phyloP scores from a whole-genome alignment of 2,113 vertebrate species.

The Thamnaconus septentrionalis region DNA sequence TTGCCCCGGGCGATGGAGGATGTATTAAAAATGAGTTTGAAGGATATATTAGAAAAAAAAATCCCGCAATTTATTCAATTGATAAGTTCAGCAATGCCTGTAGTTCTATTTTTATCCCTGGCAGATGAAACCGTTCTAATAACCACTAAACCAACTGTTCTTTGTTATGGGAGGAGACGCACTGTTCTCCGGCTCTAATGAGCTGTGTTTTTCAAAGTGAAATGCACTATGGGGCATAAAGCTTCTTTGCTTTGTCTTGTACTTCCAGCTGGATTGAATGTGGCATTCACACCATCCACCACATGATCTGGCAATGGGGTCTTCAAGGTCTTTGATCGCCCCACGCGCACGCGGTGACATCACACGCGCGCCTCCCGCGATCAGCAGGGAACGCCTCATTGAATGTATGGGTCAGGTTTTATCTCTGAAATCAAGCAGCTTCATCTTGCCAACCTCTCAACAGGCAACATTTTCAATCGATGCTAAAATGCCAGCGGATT shows the following conservation, averaged over 20 bases:
- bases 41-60: slow-evolving; percentile 75
- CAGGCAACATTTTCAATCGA: too few species aligned
- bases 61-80: slow-evolving; percentile 73
- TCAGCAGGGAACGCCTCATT: neutral
- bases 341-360: slow-evolving; percentile 22
- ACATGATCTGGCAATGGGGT: too few species aligned
- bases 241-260: too few species aligned
- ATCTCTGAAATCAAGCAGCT: too few species aligned
- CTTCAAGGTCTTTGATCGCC: slow-evolving; percentile 12
- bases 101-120: slow-evolving; percentile 66
- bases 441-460: too few species aligned
- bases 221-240: too few species aligned
- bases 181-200: slow-evolving; percentile 51
- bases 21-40: slow-evolving; percentile 77
- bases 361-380: slow-evolving; percentile 14
- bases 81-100: slow-evolving; percentile 63
- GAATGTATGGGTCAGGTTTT: too few species aligned
- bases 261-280: too few species aligned
- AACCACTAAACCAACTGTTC: slow-evolving; percentile 52
- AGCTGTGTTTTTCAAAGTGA: slow-evolving; percentile 51
- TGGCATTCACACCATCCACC: too few species aligned
- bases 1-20: slow-evolving; percentile 72
- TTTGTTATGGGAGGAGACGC: slow-evolving; percentile 23
- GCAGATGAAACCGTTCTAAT: slow-evolving; percentile 41
- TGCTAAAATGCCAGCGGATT: too few species aligned